Percentiles rank a stretch among this genome's conserved stretches.
phyloP scores from a whole-genome alignment of 1,140 invertebrate species.

The Sycophaga agraensis region DNA sequence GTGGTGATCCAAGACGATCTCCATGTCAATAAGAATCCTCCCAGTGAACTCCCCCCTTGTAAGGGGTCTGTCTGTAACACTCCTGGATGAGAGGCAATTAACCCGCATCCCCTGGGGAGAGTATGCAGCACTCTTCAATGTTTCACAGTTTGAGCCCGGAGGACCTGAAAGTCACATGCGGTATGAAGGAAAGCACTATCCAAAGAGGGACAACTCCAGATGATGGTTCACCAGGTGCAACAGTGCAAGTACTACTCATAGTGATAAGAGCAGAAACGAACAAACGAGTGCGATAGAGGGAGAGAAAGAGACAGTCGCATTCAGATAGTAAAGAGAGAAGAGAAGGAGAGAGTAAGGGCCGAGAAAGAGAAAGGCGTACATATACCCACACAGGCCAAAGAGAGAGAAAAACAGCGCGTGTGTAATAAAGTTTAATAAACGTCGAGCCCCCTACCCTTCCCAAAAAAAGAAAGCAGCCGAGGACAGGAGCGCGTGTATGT shows the following conservation, averaged over 20 bases:
- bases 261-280: not conserved
- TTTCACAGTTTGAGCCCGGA: constrained; percentile 5
- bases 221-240: not conserved
- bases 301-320: constrained; percentile 12
- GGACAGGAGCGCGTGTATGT: not conserved
- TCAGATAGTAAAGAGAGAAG: not conserved
- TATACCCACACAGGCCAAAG: no score
- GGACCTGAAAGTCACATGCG: constrained; percentile 26
- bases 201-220: not conserved
- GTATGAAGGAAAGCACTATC: not conserved
- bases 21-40: constrained; percentile 20
- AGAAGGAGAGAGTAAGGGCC: not conserved
- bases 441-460: constrained; percentile 5
- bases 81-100: constrained; percentile 3
- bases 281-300: not conserved
- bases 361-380: constrained; percentile 13
- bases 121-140: not conserved
- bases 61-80: not conserved
- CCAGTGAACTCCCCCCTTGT: not conserved
- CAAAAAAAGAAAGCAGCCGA: not conserved
- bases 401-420: not conserved
- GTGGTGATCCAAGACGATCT: constrained; percentile 18
- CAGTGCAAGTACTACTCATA: not conserved
- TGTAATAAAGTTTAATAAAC: constrained; percentile 13
- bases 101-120: constrained; percentile 20